These are phyloP conservation scores for Meteorus colon DNA, from an alignment of 2,888 invertebrate species.

Conservation along the genomic window DNA sequence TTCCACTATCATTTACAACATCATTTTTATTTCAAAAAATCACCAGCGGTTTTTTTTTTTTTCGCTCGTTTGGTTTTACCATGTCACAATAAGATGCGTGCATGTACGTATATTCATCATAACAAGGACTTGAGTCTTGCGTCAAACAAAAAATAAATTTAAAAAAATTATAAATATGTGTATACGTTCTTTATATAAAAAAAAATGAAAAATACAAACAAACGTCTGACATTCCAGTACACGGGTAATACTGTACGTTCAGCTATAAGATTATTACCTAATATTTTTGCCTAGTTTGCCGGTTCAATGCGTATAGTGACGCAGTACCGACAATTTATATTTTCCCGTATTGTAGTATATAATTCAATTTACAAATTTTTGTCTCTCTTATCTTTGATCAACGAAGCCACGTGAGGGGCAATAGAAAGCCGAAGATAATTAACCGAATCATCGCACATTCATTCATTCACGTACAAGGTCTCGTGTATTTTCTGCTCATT, in stretches of 20 bases:
- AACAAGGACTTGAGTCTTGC: slow-evolving; percentile 19
- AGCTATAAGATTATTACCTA: slow-evolving; percentile 54
- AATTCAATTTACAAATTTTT: slow-evolving; percentile 51
- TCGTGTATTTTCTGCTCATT: slow-evolving; percentile 6
- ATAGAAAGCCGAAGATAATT: slow-evolving; percentile 22
- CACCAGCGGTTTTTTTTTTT: slow-evolving; percentile 10
- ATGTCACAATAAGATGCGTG: slow-evolving; percentile 20
- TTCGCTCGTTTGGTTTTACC: slow-evolving; percentile 2
- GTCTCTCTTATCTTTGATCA: slow-evolving; percentile 38
- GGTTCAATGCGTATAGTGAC: slow-evolving; percentile 41
- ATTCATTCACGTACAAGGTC: not conserved
- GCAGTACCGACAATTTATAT: slow-evolving; percentile 47
- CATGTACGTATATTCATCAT: slow-evolving; percentile 13
- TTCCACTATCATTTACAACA: slow-evolving; percentile 10
- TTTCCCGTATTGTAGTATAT: slow-evolving; percentile 31
- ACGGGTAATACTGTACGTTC: slow-evolving; percentile 56
- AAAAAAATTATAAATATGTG: slow-evolving; percentile 17
- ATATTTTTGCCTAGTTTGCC: slow-evolving; percentile 50
- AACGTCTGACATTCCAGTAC: slow-evolving; percentile 56
- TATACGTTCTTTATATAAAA: slow-evolving; percentile 33
- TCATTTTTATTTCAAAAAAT: no score
- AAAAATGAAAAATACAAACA: slow-evolving; percentile 53
- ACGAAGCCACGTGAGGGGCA: slow-evolving; percentile 21
- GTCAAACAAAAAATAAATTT: slow-evolving; percentile 23
- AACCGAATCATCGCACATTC: slow-evolving; percentile 28